Evolutionary conservation across 30 jellyfish, hydroid and myxozoan species (phyloP).

Genomic region (Nemopilema nomurai): DNA sequence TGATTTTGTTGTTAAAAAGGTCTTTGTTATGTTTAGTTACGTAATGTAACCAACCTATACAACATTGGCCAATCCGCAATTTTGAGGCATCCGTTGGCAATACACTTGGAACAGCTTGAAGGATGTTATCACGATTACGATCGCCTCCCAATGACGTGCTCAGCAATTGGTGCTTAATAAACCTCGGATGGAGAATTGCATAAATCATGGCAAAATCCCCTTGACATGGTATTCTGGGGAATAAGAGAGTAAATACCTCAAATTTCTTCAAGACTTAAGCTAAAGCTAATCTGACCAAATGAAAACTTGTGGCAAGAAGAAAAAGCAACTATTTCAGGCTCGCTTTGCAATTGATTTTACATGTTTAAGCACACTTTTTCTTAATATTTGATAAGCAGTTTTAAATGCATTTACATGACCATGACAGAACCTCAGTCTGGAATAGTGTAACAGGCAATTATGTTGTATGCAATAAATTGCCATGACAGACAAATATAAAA

Average conservation of each 20-base stretch:
- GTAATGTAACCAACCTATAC: not conserved
- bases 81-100: not conserved
- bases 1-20: not conserved
- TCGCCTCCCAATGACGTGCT: not conserved
- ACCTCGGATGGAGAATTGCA: too few species aligned
- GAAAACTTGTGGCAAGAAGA: too few species aligned
- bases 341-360: too few species aligned
- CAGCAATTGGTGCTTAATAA: too few species aligned
- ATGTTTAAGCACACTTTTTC: not conserved
- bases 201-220: too few species aligned
- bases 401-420: not conserved
- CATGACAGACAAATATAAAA: too few species aligned
- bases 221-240: too few species aligned
- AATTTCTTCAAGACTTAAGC: too few species aligned
- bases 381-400: not conserved
- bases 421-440: not conserved
- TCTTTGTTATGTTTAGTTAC: not conserved
- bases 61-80: not conserved
- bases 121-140: not conserved
- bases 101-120: not conserved
- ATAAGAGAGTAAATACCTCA: too few species aligned
- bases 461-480: too few species aligned
- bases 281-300: too few species aligned
- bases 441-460: not conserved
- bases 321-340: too few species aligned